phyloP scores from a whole-genome alignment of 2,113 vertebrate genomes.

The Anser brachyrhynchus region DNA sequence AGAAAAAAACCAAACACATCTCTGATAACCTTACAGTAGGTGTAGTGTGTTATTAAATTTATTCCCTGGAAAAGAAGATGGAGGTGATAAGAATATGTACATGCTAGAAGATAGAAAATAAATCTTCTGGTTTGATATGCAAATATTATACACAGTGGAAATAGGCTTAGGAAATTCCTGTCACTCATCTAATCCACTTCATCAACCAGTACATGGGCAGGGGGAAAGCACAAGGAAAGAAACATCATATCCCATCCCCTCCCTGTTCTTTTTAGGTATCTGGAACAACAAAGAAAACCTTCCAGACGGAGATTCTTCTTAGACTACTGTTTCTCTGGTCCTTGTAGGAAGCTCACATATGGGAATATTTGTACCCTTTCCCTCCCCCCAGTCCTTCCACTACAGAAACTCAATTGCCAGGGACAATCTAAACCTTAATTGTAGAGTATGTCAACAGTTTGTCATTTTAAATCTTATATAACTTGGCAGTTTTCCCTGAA shows the following conservation, averaged over 20 bases:
- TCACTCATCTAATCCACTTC: background rate
- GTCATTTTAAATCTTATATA: conserved; percentile 31
- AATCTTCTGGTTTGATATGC: background rate
- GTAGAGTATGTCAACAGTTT: conserved; percentile 21
- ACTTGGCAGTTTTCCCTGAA: conserved; percentile 16
- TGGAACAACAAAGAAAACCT: background rate
- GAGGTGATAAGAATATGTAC: background rate
- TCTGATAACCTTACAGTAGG: background rate
- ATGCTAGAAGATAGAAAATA: background rate
- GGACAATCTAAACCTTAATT: conserved; percentile 4
- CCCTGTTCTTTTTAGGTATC: background rate
- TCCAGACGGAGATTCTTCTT: background rate
- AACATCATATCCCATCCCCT: background rate
- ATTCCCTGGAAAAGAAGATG: background rate
- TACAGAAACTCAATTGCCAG: background rate
- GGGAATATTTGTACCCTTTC: background rate
- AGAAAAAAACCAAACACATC: accelerated
- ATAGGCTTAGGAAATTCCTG: background rate
- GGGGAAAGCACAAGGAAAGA: background rate
- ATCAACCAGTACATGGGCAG: background rate
- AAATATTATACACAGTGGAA: background rate
- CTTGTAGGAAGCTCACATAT: background rate
- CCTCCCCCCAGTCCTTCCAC: background rate
- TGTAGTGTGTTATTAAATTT: background rate
- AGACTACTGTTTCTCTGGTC: background rate